Evolutionary conservation across 1,140 invertebrate genomes (phyloP), one percentile per base, ranked within the genome.

Genomic region (Epicauta chinensis): DNA sequence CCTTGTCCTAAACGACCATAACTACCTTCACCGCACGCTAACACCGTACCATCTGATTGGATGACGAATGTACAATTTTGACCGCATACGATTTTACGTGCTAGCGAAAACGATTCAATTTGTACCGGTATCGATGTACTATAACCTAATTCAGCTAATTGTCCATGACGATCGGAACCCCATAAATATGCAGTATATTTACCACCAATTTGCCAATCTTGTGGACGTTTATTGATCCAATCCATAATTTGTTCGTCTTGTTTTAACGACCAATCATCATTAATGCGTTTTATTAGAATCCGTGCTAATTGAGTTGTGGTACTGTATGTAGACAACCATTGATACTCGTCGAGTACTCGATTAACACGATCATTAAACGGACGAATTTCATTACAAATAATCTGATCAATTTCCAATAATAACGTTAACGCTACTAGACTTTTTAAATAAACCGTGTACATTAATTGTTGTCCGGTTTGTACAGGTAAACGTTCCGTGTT

Each of bases 11-110:
- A 73, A 0, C 93, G 73, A 0, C 93, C 93, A 68, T 97, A 97
- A 10, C 93, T 79, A 0, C 93, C 94, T 77, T 97, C 96, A 34
- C 93, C 94, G 90, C 93, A 97, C 0, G 92, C 95, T 62, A 91
- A 91, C 0, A 97, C 81, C 61, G 56, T 73, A 2, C 80, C 80
- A 66, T 80, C 77, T 5, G 67, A 71, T 53, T 80, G 73, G 9
- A 83, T 76, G 2, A 81, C 69, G 70, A 84, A 84, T 2, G 81
- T 82, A 57, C 81, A 83, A 58, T 82, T 82, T 62, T 83, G 81
- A 2, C 82, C 82, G 52, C 82, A 84, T 30, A 83, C 69, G 23
- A 84, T 77, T 71, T 81, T 75, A 30, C 77, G 73, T 11, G 75
- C 73, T 23, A 68, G 67, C 7, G 71, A 69, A 59, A 80, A 77